A percentile compares a stretch with the other conserved stretches of the same genome.
These are phyloP conservation scores for Cheirogaleus medius DNA, from an alignment of 2,113 vertebrate genomes.

Conservation along the genomic window DNA sequence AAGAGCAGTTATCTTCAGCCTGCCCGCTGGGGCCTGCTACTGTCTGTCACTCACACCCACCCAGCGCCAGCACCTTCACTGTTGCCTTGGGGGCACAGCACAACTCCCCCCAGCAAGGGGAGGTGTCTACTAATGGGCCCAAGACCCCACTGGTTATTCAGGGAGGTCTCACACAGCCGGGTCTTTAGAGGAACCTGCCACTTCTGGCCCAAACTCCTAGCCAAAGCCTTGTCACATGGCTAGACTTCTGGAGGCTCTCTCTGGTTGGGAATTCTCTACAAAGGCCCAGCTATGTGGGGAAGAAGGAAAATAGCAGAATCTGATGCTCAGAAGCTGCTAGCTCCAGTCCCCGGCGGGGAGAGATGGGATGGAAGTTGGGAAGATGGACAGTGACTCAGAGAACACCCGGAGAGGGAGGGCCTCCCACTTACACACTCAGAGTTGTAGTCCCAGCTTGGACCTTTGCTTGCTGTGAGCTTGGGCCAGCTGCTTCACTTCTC, in stretches of 20 bases:
- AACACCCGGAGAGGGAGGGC: neutral
- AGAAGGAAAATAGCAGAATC: neutral
- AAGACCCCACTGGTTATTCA: neutral
- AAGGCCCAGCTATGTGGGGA: neutral
- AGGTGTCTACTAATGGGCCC: neutral
- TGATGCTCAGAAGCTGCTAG: neutral
- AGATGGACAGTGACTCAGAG: neutral
- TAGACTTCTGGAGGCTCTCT: neutral
- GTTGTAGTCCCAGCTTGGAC: neutral
- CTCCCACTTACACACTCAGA: neutral
- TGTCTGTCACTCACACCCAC: constrained; percentile 60
- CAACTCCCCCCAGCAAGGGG: neutral
- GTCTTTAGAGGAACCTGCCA: neutral
- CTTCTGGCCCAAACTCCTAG: neutral
- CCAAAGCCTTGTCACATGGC: neutral
- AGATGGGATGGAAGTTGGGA: neutral
- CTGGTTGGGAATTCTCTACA: neutral
- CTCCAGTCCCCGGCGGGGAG: neutral
- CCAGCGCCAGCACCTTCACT: neutral
- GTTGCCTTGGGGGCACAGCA: neutral
- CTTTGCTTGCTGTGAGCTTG: neutral
- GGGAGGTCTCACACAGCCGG: neutral
- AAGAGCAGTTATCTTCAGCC: constrained; percentile 83
- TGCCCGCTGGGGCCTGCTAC: neutral
- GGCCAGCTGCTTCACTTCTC: neutral